Evolutionary conservation across 2,797 vertebrate genomes (phyloP).

Genomic region (Mus minutoides): DNA sequence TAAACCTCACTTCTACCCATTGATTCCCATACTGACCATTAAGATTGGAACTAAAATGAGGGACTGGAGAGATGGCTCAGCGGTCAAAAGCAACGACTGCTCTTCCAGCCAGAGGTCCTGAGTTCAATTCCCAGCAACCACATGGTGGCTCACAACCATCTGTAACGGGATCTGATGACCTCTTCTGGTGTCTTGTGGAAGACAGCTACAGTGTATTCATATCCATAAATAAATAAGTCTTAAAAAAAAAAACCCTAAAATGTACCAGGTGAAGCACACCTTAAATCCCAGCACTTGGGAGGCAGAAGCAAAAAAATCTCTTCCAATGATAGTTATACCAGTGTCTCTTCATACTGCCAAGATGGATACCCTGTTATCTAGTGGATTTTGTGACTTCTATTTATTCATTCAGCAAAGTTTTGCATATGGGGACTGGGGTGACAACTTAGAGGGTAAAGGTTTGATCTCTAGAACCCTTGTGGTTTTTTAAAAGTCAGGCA

Average conservation of each 20-base stretch:
- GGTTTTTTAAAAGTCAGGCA: background rate
- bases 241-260: background rate
- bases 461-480: background rate
- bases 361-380: background rate
- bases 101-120: background rate
- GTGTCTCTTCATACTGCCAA: background rate
- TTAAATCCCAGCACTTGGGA: background rate
- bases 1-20: background rate
- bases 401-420: background rate
- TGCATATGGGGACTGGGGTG: background rate
- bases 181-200: background rate
- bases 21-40: constrained; percentile 14
- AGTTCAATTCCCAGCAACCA: background rate
- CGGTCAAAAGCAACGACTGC: background rate
- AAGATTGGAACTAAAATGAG: background rate
- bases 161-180: background rate
- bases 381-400: background rate
- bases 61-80: background rate
- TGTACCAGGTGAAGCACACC: background rate
- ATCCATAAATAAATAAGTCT: background rate
- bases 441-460: background rate
- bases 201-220: background rate
- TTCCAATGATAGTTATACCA: background rate
- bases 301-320: background rate
- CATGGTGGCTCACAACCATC: background rate